Base-by-base conservation (phyloP, 2,113 vertebrate genomes). In the Ammodramus savannarum region DNA sequence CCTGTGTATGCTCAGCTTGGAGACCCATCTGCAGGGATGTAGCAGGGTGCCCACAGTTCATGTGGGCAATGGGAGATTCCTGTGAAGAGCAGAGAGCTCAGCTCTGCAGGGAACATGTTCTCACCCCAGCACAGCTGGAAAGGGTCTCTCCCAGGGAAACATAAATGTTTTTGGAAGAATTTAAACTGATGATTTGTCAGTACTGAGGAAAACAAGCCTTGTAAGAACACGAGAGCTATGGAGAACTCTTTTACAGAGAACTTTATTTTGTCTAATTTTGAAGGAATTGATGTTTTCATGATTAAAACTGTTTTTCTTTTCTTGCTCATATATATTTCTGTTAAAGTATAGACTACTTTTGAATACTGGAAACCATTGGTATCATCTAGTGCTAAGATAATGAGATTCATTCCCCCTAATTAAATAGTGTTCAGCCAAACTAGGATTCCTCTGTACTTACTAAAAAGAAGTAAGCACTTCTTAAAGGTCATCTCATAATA, bases 401-500 rank as follows among this genome's bases (percentile, higher is more conserved):
- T 65, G 82, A 71, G 61, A 89, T 71, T 71, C 34, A 65, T 74
- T 38, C 55, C 39, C 49, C 31, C 23, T 79, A 59, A 78, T 16
- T 51, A 84, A 94, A 87, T 19, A 6, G 22, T 68, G 13, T 57
- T 91, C 39, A 43, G 66, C 78, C 61, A 68, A 73, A 91, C 36
- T 44, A 65, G 15, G 6, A 23, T 89, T n/a, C 39, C 67, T 87
- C 69, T 59, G 18, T 68, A 61, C 59, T 82, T 52, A 48, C 29
- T 43, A 6, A 51, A 90, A 89, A 87, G 36, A 55, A 67, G n/a
- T 43, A 91, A 89, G 52, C 23, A 32, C 31, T 72, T 91, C 48
- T n/a, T 68, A 93, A 91, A 93, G 69, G 61, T 91, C 81, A 89
- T 29, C 44, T 87, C 39, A 36, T 74, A 38, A n/a, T 48, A 68